phyloP scores from a whole-genome alignment of 2,888 invertebrate genomes.

The Chloroclysta siterata region DNA sequence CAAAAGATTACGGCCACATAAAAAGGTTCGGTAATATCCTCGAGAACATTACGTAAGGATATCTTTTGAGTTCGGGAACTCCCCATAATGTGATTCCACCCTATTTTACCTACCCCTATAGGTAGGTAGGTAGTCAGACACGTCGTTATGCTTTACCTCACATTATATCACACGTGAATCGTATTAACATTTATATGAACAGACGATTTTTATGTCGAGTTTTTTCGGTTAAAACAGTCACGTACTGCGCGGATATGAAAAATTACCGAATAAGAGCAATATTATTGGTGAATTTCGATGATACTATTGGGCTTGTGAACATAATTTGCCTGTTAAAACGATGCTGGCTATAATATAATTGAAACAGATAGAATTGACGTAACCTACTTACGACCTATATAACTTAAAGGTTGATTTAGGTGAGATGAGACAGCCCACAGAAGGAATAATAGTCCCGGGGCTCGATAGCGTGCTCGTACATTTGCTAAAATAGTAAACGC shows the following conservation, averaged over 20 bases:
- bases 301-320: constrained; percentile 9
- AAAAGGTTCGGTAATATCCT: constrained; percentile 39
- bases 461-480: background rate
- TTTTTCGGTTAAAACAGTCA: constrained; percentile 30
- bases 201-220: constrained; percentile 9
- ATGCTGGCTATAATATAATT: background rate
- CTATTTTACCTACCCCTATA: constrained; percentile 18
- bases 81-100: constrained; percentile 38
- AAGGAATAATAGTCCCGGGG: constrained; percentile 7
- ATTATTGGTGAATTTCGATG: constrained; percentile 13
- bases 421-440: background rate
- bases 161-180: constrained; percentile 33
- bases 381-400: background rate
- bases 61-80: constrained; percentile 36
- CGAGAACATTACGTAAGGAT: constrained; percentile 36
- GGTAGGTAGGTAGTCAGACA: constrained; percentile 21
- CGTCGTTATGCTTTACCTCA: constrained; percentile 32
- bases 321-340: constrained; percentile 1
- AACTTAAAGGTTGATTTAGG: constrained; percentile 9
- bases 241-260: constrained; percentile 27
- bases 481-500: background rate
- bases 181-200: constrained; percentile 39
- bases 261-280: constrained; percentile 27
- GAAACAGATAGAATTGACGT: constrained; percentile 1
- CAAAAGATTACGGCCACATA: constrained; percentile 40